These are phyloP conservation scores for Stegophylla sp. DNA, from an alignment of 2,888 invertebrate genomes.

Conservation along the genomic window DNA sequence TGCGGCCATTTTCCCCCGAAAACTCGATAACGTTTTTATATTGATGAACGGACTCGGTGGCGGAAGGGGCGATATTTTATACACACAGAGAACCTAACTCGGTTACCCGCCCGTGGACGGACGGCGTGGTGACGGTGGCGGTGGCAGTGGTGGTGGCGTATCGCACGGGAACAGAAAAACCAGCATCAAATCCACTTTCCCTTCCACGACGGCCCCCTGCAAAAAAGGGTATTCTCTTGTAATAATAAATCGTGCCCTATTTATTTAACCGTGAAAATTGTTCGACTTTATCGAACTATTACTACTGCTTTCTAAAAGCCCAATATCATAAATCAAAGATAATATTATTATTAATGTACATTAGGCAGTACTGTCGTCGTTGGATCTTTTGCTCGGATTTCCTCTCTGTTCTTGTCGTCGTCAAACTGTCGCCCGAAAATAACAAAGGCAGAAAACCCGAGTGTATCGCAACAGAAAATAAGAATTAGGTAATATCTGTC, in stretches of 20 bases:
- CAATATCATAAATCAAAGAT: constrained; percentile 42
- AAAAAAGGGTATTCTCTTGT: constrained; percentile 33
- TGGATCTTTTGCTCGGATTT: not conserved
- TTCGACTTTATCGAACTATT: constrained; percentile 53
- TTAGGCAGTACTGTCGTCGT: not conserved
- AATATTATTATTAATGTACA: constrained; percentile 29
- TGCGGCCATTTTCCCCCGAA: constrained; percentile 56
- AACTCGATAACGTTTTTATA: constrained; percentile 59
- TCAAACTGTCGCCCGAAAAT: not conserved
- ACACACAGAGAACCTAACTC: constrained; percentile 42
- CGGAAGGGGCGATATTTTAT: constrained; percentile 49
- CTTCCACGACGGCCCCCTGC: not conserved
- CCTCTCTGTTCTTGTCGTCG: not conserved
- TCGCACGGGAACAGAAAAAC: constrained; percentile 52
- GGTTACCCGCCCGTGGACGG: not conserved
- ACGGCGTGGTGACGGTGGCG: not conserved
- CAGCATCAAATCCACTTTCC: constrained; percentile 34
- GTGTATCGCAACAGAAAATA: not conserved
- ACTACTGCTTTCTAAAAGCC: constrained; percentile 17
- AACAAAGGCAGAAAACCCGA: not conserved
- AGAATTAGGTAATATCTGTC: not conserved
- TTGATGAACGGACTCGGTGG: constrained; percentile 52
- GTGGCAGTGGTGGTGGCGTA: constrained; percentile 33
- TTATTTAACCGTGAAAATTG: constrained; percentile 59
- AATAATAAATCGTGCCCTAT: constrained; percentile 58